phyloP scores from a whole-genome alignment of 2,888 invertebrate species.

The Caenorhabditis sp. region DNA sequence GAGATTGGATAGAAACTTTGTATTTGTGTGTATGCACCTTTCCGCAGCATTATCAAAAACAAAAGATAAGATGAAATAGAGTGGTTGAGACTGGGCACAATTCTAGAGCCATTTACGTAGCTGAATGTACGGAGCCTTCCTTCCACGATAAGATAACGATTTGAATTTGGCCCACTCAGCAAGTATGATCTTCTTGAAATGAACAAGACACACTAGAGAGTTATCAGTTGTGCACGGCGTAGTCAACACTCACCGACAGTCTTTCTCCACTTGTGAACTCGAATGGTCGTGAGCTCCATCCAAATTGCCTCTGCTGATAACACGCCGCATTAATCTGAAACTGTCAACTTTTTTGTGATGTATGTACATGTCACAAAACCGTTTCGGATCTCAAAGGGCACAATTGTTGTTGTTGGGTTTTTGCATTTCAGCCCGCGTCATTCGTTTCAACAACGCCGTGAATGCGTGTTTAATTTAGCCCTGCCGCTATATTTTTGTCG shows the following conservation, averaged over 20 bases:
- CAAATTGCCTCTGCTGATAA: too few relatives aligned
- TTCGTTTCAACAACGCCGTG: neutral
- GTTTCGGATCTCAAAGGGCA: too few relatives aligned
- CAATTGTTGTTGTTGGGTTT: constrained; percentile 3
- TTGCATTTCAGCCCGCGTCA: neutral
- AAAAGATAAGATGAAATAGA: constrained; percentile 28
- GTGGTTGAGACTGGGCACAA: constrained; percentile 20
- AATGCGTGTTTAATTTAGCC: constrained; percentile 21
- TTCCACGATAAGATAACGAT: constrained; percentile 36
- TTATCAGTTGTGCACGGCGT: constrained; percentile 25
- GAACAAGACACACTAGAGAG: constrained; percentile 41
- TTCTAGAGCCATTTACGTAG: constrained; percentile 31
- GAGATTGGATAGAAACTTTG: too few relatives aligned
- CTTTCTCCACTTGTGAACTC: too few relatives aligned
- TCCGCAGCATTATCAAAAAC: constrained; percentile 28
- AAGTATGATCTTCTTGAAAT: neutral
- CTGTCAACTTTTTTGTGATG: too few relatives aligned
- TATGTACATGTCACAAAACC: too few relatives aligned
- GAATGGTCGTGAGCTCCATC: too few relatives aligned
- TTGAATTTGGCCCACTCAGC: constrained; percentile 24
- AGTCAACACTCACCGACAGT: constrained; percentile 15
- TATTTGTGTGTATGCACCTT: neutral
- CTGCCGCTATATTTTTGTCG: too few relatives aligned
- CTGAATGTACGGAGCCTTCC: constrained; percentile 10
- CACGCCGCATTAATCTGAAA: too few relatives aligned